Conservation (phyloP, 2,113 vertebrate species). For the Sinocyclocheilus maitianheensis region DNA sequence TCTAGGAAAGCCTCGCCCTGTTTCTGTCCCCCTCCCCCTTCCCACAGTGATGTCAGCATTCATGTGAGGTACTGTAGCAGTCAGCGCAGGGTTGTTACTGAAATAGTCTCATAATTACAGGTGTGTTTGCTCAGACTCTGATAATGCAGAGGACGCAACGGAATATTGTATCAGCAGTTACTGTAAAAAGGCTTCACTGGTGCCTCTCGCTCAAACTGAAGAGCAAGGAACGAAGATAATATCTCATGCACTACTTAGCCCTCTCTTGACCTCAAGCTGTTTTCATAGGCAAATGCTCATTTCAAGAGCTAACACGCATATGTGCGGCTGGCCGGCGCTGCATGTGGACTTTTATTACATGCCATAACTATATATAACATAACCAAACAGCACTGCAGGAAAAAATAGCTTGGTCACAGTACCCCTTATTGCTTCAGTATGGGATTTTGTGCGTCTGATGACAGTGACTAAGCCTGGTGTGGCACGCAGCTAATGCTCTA, state of each 20-base stretch:
- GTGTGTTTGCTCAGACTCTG: constrained; percentile 52
- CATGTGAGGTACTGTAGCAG: constrained; percentile 32
- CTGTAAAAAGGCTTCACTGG: constrained; percentile 45
- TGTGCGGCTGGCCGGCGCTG: no score
- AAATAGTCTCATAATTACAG: constrained; percentile 55
- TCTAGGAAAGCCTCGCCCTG: neutral
- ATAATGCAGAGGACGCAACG: constrained; percentile 41
- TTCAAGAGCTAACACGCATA: no score
- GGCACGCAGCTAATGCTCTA: neutral
- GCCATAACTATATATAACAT: neutral
- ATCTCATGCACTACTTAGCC: neutral
- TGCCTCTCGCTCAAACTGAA: constrained; percentile 30
- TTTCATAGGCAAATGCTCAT: constrained; percentile 14
- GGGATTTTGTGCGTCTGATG: neutral
- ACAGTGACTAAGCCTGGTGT: constrained; percentile 7
- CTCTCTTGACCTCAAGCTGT: neutral
- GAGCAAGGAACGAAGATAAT: constrained; percentile 5
- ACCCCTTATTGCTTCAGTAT: neutral
- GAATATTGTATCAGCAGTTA: constrained; percentile 53
- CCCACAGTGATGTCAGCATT: neutral
- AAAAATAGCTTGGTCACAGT: neutral
- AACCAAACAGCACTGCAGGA: neutral
- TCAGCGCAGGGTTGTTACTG: constrained; percentile 10
- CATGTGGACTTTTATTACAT: constrained; percentile 4
- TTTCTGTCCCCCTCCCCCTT: neutral